Base-by-base conservation (phyloP, 2,888 invertebrate genomes). In the Patella caerulea region DNA sequence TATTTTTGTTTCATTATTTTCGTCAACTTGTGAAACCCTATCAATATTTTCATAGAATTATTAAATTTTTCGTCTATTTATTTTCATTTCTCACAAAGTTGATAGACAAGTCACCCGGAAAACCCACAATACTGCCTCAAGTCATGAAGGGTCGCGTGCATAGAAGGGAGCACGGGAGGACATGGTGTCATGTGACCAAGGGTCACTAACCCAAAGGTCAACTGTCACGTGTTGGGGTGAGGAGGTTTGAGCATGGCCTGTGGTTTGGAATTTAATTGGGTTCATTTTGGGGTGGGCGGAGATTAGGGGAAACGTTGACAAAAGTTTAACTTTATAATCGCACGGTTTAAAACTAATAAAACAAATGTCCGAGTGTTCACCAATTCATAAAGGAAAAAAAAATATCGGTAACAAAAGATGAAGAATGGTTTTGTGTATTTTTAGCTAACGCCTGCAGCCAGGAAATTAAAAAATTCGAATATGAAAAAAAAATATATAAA, bases 41-140 rank as follows among this genome's bases (percentile, higher is more conserved):
- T 65, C 65, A 65, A 65, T 65, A 65, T 65, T 65, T 24, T 65
- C 65, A 24, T 65, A 65, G 19, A 65, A 65, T 65, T 65, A 65
- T 65, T 65, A 65, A 65, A 24, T 24, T 65, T 24, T 19, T 24
- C 24, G 19, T 65, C 65, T 65, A 24, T 65, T 65, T 65, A 65
- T 65, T 65, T n/a, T 24, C 65, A 65, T 12, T 65, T 65, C 65
- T 65, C 14, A 45, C 45, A 45, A 45, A 45, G 45, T 45, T 45
- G 45, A 45, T 45, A 45, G 14, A 24, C 65, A n/a, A 65, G 12
- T 65, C 65, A 65, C 19, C 65, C 65, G 24, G 65, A 65, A 65
- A 14, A 65, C 65, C 12, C 24, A 12, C 65, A 65, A 65, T 65
- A 19, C 24, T 3, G 19, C 65, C 24, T 65, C 4, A 65, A 65